Evolutionary conservation across 2,888 invertebrate genomes (phyloP), one percentile per base, ranked within the genome.

Genomic region (Trachelus iudaicus): DNA sequence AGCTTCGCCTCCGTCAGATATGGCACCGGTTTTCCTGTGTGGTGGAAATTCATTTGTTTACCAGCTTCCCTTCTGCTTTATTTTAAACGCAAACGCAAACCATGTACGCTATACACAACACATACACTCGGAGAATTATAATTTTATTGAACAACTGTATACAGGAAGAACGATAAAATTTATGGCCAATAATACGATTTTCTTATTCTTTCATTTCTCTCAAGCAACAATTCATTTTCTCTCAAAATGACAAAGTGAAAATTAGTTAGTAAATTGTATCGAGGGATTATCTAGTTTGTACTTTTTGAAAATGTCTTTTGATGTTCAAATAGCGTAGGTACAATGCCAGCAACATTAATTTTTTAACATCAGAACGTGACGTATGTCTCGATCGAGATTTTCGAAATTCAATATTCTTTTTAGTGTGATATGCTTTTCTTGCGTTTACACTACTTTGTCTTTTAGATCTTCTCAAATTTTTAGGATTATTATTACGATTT

Each of bases 1-100:
- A 98, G 92, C 81, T 94, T 94, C 81, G 95, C 94, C 92, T 98
- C 97, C 75, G 96, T 97, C 81, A 98, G 92, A 85, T 92, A 94
- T 79, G 93, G 92, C 82, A 93, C 92, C 87, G 89, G 88, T 84
- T 92, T 92, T 77, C 87, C 92, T 92, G 85, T 75, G 85, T 76
- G 37, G 34, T 80, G 75, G 68, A 82, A 81, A 80, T 76, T 73
- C 23, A 77, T 35, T 73, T 77, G 71, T 56, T 56, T 56, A 56
- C 56, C 23, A 56, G 56, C 23, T 23, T 56, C 56, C 56, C 2
- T 15, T 23, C 23, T 56, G 23, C 56, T 56, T 23, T 56, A 23
- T 56, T 56, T 56, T 56, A 56, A 56, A 23, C 56, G 56, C 15
- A 40, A 40, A 40, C 40, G 15, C 56, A 56, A 56, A 56, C 56